Evolutionary conservation across 2,888 invertebrate species (phyloP), one percentile per base, ranked within the genome.

Genomic region (Xiphydria camelus): DNA sequence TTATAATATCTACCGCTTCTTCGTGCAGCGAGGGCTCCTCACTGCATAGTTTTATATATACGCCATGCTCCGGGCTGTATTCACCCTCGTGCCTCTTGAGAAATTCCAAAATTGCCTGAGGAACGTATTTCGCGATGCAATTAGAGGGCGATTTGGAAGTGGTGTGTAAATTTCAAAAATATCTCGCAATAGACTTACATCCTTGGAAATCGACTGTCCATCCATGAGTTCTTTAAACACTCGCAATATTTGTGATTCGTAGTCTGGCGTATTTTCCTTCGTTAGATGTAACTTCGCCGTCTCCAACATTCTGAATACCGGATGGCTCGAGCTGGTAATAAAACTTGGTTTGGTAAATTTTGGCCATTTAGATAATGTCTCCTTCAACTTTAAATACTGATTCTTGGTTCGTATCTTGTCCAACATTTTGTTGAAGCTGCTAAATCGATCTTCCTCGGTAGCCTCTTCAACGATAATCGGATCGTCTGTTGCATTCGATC

Each of bases 201-300:
- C 43, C 25, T 48, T 47, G 3, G 64, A 45, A 29, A 64, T 42
- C 20, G 59, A 46, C 46, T 54, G 46, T 32, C 47, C 44, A 31
- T 48, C 41, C 17, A 73, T 50, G 19, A 75, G 51, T 26, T 69
- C 63, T 45, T 62, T 64, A 39, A 66, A 68, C 51, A 73, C 70
- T 43, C 68, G 51, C 2, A 68, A 48, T 46, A 68, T 38, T 33
- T 53, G 37, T 33, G 55, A 53, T 36, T 64, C 59, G 31, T 32
- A 33, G 43, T 54, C 51, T 14, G 17, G 38, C 43, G 46, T 59
- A 41, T 53, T 61, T 36, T 51, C 51, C 14, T 53, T 52, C 7
- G 41, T 51, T 18, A 65, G 29, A 36, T 58, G 42, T 29, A 53
- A 39, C 53, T 57, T 66, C 25, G 55, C 54, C 23, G 62, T 42